These are phyloP conservation scores for Scopus umbretta DNA, from an alignment of 2,113 vertebrate species.

Conservation along the genomic window DNA sequence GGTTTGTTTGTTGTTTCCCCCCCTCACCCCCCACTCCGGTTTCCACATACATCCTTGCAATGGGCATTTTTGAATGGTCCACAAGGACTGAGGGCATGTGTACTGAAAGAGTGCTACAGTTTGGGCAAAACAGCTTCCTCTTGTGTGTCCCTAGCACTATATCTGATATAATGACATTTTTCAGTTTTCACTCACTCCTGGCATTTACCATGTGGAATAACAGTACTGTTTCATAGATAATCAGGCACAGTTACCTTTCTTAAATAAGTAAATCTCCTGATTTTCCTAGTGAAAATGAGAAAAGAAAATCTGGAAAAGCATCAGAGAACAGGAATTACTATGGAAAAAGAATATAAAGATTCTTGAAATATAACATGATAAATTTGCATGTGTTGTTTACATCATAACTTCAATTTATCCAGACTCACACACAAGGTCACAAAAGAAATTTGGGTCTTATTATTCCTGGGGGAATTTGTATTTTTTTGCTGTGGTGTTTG, in stretches of 20 bases:
- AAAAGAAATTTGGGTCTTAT: neutral
- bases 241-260: neutral
- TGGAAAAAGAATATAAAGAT: neutral
- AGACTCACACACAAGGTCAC: neutral
- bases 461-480: neutral
- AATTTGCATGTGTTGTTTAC: slow-evolving; percentile 2
- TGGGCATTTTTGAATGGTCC: neutral
- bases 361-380: neutral
- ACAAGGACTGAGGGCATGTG: rapidly evolving
- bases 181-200: neutral
- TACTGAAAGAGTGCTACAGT: neutral
- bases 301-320: neutral
- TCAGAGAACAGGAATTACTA: neutral
- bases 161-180: neutral
- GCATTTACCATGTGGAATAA: neutral
- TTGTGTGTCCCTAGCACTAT: neutral
- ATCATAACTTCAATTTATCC: neutral
- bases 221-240: neutral
- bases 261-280: neutral
- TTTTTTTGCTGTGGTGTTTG: neutral
- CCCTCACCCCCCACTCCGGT: too few species aligned
- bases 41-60: neutral
- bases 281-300: neutral
- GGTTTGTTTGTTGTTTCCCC: too few species aligned
- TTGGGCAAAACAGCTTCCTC: neutral